phyloP scores from a whole-genome alignment of 2,888 invertebrate genomes.

The Chironomus tentans region DNA sequence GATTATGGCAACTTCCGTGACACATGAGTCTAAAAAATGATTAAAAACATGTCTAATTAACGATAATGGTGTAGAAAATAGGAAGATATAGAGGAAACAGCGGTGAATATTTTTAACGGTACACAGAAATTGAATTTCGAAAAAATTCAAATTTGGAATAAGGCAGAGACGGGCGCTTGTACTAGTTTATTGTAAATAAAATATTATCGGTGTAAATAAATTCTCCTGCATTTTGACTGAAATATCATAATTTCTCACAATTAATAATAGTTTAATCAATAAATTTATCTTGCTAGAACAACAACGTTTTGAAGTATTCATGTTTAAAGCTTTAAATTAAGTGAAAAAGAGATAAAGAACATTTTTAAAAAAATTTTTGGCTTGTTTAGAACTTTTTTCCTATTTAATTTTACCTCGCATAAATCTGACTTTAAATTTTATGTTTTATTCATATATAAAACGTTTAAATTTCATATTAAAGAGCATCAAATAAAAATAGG shows the following conservation, averaged over 20 bases:
- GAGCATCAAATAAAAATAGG: no score
- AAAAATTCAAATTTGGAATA: no score
- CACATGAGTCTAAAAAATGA: no score
- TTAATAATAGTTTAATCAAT: constrained; percentile 16
- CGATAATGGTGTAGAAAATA: no score
- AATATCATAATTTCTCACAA: constrained; percentile 1
- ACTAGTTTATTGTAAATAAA: background rate
- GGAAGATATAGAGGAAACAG: no score
- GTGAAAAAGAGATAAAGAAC: constrained; percentile 6
- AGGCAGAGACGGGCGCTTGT: no score
- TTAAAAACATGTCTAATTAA: no score
- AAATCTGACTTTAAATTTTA: constrained; percentile 7
- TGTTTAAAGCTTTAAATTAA: background rate
- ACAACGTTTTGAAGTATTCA: background rate
- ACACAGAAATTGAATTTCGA: no score
- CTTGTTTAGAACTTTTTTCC: constrained; percentile 15
- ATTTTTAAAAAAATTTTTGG: background rate
- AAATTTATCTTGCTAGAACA: background rate
- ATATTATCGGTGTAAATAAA: background rate
- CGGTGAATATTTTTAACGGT: no score
- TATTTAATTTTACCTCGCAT: background rate
- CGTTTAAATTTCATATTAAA: background rate
- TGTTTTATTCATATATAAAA: background rate
- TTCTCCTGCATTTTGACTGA: constrained; percentile 19
- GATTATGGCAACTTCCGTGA: no score